Conservation (phyloP, 2,113 vertebrate genomes). For the Gadus chalcogrammus region DNA sequence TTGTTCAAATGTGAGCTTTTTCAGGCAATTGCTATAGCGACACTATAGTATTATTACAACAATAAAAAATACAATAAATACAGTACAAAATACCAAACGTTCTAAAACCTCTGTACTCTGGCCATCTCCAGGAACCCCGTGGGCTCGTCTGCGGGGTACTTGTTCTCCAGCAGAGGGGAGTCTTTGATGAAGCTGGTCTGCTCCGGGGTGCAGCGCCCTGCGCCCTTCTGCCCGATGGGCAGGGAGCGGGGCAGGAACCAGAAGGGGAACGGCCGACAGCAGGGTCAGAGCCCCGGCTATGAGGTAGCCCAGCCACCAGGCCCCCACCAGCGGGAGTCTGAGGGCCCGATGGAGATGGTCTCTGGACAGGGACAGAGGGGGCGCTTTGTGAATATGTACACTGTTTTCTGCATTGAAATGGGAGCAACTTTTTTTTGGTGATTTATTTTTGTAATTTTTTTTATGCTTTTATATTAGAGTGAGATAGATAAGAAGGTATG, state of each 20-base stretch:
- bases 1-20: too few species aligned
- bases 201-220: conserved; percentile 46
- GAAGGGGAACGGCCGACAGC: conserved; percentile 72
- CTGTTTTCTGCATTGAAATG: background rate
- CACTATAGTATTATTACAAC: too few species aligned
- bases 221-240: conserved; percentile 22
- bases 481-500: too few species aligned
- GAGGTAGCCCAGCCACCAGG: conserved; percentile 78
- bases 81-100: background rate
- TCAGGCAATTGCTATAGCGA: too few species aligned
- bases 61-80: too few species aligned
- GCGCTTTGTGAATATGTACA: background rate
- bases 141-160: conserved; percentile 57
- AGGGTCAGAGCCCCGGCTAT: conserved; percentile 71
- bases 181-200: conserved; percentile 56
- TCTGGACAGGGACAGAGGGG: conserved; percentile 45
- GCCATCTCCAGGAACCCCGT: conserved; percentile 66
- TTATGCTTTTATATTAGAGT: too few species aligned
- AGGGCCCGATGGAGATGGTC: conserved; percentile 68
- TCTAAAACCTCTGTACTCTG: conserved; percentile 51
- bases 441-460: too few species aligned
- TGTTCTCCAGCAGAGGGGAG: conserved; percentile 45
- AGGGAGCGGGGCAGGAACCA: conserved; percentile 74
- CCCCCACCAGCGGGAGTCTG: conserved; percentile 75
- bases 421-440: background rate